Evolutionary conservation across 2,797 vertebrate genomes (phyloP), one percentile per base, ranked within the genome.

Genomic region (Graptemys geographica): DNA sequence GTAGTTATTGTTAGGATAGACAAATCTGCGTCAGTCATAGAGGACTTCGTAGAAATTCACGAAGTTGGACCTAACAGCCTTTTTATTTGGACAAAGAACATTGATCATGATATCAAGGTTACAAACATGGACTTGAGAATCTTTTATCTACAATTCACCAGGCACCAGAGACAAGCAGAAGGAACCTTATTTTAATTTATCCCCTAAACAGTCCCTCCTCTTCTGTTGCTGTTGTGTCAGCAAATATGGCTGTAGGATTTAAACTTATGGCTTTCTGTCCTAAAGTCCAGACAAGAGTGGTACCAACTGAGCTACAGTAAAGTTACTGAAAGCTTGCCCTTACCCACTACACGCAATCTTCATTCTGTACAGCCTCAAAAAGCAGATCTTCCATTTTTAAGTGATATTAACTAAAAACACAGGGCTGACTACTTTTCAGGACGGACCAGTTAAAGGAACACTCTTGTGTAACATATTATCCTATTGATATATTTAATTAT

Each of bases 1-100:
- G 79, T 90, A 92, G 90, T 95, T 96, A 96, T 76, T 95, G 84
- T 44, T 86, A 90, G 80, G 78, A 21, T 47, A 88, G 81, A 92
- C 82, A 94, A 94, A 84, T 41, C n/a, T 53, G 37, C 81, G 91
- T 85, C 80, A 86, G 33, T 49, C 90, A 83, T 6, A 55, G 19
- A 4, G 84, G 86, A 56, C 82, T 91, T 89, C 86, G 90, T 8
- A 86, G 62, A 96, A 97, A 93, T 89, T 93, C 93, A 90, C 12
- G 28, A 0, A 81, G 95, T 92, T 80, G 81, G 78, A 82, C 59
- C 47, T 49, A 13, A 1, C 76, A 88, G 91, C 51, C 72, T 93
- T 90, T 85, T 81, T 86, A 82, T 95, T 95, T 92, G 82, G 88
- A 89, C 31, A 11, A 89, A 84, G 81, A 91, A 1, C 9, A 55